These are phyloP conservation scores for Ochropacha duplaris DNA, from an alignment of 2,888 invertebrate species.

Conservation along the genomic window DNA sequence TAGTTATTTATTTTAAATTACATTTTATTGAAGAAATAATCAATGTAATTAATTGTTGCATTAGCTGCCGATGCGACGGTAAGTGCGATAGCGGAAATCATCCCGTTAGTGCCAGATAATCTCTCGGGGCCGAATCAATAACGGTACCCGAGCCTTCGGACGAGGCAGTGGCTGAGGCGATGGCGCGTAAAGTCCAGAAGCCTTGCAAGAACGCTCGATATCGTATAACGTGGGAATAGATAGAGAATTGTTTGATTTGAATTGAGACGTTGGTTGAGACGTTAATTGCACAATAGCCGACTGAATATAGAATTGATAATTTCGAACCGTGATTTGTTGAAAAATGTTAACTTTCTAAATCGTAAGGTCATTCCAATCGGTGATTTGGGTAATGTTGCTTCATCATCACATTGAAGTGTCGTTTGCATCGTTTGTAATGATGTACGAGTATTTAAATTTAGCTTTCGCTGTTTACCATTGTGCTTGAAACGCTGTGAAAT, in stretches of 20 bases:
- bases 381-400: constrained; percentile 35
- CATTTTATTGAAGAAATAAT: constrained; percentile 11
- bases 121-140: constrained; percentile 52
- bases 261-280: no score
- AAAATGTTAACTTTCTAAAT: constrained; percentile 42
- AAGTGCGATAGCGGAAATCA: constrained; percentile 51
- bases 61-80: constrained; percentile 22
- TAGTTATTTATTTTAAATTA: no score
- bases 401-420: constrained; percentile 41
- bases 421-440: constrained; percentile 20
- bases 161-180: constrained; percentile 45
- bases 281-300: constrained; percentile 23
- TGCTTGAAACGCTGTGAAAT: background rate
- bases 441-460: constrained; percentile 10
- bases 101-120: constrained; percentile 71
- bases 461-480: constrained; percentile 16
- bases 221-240: constrained; percentile 62
- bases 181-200: constrained; percentile 65
- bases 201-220: constrained; percentile 73
- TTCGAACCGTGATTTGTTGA: constrained; percentile 12
- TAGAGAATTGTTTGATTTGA: constrained; percentile 24
- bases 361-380: constrained; percentile 31
- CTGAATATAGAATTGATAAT: constrained; percentile 11
- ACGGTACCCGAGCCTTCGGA: constrained; percentile 59
- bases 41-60: constrained; percentile 30